Evolutionary conservation across 2,888 invertebrate genomes (phyloP).

Genomic region (Eudasyphora cyanicolor): DNA sequence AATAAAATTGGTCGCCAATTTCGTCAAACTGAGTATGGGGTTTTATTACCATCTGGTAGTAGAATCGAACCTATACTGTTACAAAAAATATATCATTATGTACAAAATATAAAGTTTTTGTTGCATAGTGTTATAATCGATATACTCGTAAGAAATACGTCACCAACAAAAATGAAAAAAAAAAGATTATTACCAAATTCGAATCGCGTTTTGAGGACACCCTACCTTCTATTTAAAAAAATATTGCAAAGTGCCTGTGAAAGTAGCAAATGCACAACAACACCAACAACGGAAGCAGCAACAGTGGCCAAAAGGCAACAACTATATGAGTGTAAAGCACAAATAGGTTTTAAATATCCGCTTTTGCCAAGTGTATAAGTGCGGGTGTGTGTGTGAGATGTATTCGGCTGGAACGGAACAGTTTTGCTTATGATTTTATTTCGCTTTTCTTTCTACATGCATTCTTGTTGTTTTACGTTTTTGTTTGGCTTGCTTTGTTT

Average conservation of each 20-base stretch:
- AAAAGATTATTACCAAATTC: too few species aligned
- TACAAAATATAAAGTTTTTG: too few species aligned
- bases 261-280: slow-evolving; percentile 45
- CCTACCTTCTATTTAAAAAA: too few species aligned
- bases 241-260: slow-evolving; percentile 44
- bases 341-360: slow-evolving; percentile 58
- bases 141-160: too few species aligned
- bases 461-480: neutral
- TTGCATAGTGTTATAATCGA: too few species aligned
- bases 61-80: too few species aligned
- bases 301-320: neutral
- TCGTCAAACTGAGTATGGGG: too few species aligned
- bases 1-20: too few species aligned
- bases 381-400: neutral
- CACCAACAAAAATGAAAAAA: too few species aligned
- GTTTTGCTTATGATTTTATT: slow-evolving; percentile 18
- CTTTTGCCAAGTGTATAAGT: neutral
- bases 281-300: neutral
- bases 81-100: too few species aligned
- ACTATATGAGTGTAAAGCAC: neutral
- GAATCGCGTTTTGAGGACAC: too few species aligned
- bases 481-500: slow-evolving; percentile 7
- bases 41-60: too few species aligned
- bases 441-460: neutral
- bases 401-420: neutral